Conservation (phyloP, 2,113 vertebrate species). For the Eulemur rufifrons region DNA sequence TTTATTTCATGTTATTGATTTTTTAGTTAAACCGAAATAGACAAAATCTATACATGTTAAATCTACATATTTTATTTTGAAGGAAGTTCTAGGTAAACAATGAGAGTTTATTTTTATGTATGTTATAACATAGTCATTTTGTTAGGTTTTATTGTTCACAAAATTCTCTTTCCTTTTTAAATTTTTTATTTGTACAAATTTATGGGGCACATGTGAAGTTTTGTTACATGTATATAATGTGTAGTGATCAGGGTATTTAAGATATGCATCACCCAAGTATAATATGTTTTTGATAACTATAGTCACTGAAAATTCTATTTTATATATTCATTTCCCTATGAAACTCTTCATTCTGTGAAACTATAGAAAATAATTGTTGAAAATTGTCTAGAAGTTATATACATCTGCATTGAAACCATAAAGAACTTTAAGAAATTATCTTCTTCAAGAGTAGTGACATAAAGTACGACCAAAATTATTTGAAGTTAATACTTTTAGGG, state of each 20-base stretch:
- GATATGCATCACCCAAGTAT: too few relatives aligned
- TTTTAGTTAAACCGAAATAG: not conserved
- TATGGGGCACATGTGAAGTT: too few relatives aligned
- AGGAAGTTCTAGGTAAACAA: not conserved
- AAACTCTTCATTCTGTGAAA: not conserved
- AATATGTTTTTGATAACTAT: too few relatives aligned
- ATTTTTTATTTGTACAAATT: too few relatives aligned
- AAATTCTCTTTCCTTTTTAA: not conserved
- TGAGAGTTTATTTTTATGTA: not conserved
- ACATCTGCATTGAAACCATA: not conserved
- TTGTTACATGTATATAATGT: too few relatives aligned
- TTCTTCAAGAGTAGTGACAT: not conserved
- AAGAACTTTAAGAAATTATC: not conserved
- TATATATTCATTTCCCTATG: not conserved
- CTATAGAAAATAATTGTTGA: not conserved
- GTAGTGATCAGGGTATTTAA: too few relatives aligned
- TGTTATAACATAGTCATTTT: not conserved
- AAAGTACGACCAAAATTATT: not conserved
- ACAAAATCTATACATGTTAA: not conserved
- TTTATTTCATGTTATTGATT: not conserved
- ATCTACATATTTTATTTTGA: not conserved
- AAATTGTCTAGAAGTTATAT: not conserved
- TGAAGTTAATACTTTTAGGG: not conserved
- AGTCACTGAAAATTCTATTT: not conserved
- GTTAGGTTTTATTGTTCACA: not conserved